Percentiles rank a stretch among this genome's conserved stretches.
Conservation (phyloP, 1,140 invertebrate species). For the Zaprionus tsacasi region DNA sequence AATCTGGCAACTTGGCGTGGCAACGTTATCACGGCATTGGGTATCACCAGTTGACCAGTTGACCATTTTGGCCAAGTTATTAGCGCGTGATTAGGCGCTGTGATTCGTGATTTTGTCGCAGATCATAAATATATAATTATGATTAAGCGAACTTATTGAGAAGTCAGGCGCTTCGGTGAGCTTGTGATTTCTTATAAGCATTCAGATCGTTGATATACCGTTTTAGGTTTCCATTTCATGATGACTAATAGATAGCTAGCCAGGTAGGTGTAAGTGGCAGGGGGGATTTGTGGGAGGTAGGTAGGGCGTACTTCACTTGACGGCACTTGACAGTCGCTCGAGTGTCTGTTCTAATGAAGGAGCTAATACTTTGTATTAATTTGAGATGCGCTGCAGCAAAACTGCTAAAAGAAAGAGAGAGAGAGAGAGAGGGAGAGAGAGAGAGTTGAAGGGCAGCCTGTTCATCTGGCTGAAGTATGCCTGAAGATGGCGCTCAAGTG, state of each 20-base stretch:
- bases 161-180: slow-evolving; percentile 26
- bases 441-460: not conserved
- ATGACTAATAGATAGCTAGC: not conserved
- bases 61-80: slow-evolving; percentile 39
- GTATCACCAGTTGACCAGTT: not conserved
- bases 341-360: not conserved
- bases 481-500: slow-evolving; percentile 3
- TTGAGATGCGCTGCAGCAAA: not conserved
- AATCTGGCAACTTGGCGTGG: slow-evolving; percentile 31
- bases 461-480: slow-evolving; percentile 2
- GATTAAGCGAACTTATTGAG: slow-evolving; percentile 28
- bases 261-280: not conserved
- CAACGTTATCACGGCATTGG: not conserved
- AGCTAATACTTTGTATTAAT: not conserved
- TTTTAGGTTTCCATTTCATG: slow-evolving; percentile 8
- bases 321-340: slow-evolving; percentile 9
- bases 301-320: slow-evolving; percentile 2
- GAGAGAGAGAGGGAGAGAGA: not conserved
- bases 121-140: slow-evolving; percentile 63
- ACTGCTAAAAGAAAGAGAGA: not conserved
- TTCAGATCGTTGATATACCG: not conserved
- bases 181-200: not conserved
- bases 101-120: slow-evolving; percentile 46
- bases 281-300: not conserved
- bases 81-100: slow-evolving; percentile 74